Evolutionary conservation across 2,888 invertebrate species (phyloP).

Genomic region (Chromoteleia sp.): DNA sequence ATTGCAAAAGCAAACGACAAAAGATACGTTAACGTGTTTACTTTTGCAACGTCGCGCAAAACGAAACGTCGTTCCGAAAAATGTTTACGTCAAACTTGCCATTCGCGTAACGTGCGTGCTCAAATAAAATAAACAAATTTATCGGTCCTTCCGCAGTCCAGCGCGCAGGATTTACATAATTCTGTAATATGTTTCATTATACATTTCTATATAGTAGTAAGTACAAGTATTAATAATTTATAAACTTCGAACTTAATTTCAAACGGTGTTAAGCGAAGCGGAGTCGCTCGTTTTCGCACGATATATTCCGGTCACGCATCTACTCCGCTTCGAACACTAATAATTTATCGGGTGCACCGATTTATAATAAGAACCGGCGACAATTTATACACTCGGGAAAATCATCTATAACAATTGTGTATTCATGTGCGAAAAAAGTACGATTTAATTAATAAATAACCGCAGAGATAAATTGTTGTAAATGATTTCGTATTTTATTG

Average conservation of each 20-base stretch:
- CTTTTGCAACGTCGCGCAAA: background rate
- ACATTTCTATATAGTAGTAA: constrained; percentile 21
- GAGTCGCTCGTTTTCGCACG: constrained; percentile 38
- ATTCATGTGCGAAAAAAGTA: background rate
- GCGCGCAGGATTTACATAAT: background rate
- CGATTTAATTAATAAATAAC: background rate
- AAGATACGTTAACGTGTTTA: background rate
- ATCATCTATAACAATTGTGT: constrained; percentile 3
- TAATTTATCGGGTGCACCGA: constrained; percentile 36
- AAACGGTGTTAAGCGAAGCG: constrained; percentile 33
- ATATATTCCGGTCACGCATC: constrained; percentile 53
- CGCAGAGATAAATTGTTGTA: too few relatives aligned
- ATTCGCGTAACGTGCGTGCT: background rate
- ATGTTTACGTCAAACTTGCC: background rate
- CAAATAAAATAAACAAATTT: constrained; percentile 7
- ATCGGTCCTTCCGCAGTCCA: background rate
- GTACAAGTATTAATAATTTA: constrained; percentile 43
- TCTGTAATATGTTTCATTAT: constrained; percentile 29
- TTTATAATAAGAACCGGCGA: constrained; percentile 35
- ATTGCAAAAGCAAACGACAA: background rate
- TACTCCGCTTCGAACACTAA: constrained; percentile 40
- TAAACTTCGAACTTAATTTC: constrained; percentile 39
- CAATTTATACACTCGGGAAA: constrained; percentile 21
- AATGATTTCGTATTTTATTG: too few relatives aligned
- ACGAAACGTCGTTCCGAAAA: background rate